A percentile compares a stretch with the other conserved stretches of the same genome.
These are phyloP conservation scores for Lophotis ruficrista DNA, from an alignment of 2,113 vertebrate species.

Conservation along the genomic window DNA sequence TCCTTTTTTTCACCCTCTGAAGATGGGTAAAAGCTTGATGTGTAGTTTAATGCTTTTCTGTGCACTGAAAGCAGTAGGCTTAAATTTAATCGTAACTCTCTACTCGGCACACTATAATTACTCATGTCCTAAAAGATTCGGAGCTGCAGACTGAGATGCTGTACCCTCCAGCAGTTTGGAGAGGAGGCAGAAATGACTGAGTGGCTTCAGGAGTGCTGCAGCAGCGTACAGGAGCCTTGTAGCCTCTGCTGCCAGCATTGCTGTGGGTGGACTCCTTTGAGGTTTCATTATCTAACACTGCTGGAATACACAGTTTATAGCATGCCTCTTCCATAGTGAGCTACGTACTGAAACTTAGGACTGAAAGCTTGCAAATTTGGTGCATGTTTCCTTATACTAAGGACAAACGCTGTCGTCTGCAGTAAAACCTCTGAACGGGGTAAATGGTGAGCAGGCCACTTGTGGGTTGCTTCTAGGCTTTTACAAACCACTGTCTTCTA, in stretches of 20 bases:
- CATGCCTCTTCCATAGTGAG: background rate
- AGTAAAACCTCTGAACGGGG: background rate
- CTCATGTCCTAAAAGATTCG: background rate
- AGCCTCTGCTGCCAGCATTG: background rate
- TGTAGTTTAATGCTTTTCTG: background rate
- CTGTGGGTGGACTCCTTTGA: background rate
- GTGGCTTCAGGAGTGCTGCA: background rate
- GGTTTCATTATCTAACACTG: background rate
- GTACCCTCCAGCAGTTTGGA: background rate
- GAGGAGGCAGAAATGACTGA: background rate
- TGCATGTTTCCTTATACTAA: background rate
- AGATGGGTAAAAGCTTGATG: background rate
- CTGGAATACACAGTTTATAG: background rate
- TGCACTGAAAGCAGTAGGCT: background rate
- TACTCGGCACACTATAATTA: background rate
- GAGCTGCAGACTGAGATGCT: background rate
- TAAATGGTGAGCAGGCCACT: background rate
- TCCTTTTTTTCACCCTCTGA: background rate
- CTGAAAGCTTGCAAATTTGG: background rate
- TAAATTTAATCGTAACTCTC: constrained; percentile 24
- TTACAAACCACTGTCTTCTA: background rate
- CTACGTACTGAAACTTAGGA: background rate
- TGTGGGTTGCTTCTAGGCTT: constrained; percentile 2
- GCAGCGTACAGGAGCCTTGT: background rate
- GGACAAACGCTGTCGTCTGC: background rate